These are phyloP conservation scores for Tychaedon coryphoeus DNA, from an alignment of 2,113 vertebrate species.

Conservation along the genomic window DNA sequence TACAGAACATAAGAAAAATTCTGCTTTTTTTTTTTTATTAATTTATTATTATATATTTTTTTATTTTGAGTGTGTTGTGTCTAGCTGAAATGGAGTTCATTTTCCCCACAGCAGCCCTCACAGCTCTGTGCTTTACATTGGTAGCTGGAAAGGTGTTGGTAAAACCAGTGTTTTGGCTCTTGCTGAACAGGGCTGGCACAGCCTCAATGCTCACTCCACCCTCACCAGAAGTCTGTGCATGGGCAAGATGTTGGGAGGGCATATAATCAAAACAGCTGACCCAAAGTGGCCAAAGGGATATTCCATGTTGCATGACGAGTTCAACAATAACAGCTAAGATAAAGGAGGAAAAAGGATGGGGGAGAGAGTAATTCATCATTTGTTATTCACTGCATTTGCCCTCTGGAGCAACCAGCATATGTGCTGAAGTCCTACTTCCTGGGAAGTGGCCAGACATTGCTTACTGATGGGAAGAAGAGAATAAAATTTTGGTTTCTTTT, in stretches of 20 bases:
- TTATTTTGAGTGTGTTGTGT: neutral
- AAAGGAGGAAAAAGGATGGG: neutral
- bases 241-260: neutral
- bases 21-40: neutral
- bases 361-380: neutral
- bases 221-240: neutral
- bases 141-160: neutral
- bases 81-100: neutral
- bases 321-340: neutral
- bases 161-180: neutral
- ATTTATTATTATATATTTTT: neutral
- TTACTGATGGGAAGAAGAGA: neutral
- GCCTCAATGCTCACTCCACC: neutral
- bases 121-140: neutral
- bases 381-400: neutral
- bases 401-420: accelerated
- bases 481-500: neutral
- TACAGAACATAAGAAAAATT: neutral
- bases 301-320: accelerated
- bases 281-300: neutral
- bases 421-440: neutral
- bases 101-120: neutral
- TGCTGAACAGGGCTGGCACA: neutral
- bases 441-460: neutral
- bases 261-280: neutral